Evolutionary conservation across 2,113 vertebrate genomes (phyloP).

Genomic region (Prinia subflava): DNA sequence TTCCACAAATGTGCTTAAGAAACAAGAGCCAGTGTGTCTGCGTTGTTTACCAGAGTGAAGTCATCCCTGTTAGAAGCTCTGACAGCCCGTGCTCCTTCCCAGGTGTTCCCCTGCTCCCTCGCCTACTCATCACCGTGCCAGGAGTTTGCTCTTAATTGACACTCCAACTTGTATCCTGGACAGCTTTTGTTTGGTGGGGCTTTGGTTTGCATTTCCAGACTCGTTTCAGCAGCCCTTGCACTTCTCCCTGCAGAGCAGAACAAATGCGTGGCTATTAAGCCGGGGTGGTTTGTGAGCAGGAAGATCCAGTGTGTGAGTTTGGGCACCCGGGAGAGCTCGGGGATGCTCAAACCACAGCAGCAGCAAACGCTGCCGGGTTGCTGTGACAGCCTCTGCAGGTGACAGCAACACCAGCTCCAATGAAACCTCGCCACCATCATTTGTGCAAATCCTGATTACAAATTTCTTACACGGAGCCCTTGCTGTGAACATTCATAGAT

Average conservation of each 20-base stretch:
- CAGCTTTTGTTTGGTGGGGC: background rate
- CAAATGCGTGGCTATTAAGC: constrained; percentile 13
- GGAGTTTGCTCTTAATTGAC: constrained; percentile 2
- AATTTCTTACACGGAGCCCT: constrained; percentile 55
- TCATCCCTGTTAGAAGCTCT: background rate
- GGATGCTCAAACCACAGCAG: constrained; percentile 11
- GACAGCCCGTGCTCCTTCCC: background rate
- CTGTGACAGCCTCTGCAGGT: constrained; percentile 7
- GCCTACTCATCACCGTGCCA: background rate
- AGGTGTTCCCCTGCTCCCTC: background rate
- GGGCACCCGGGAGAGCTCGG: background rate
- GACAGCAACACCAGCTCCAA: constrained; percentile 31
- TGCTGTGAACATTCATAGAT: constrained; percentile 64
- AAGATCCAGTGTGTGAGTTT: background rate
- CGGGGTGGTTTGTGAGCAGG: background rate
- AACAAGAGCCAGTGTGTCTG: background rate
- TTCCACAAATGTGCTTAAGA: background rate
- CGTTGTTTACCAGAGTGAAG: background rate
- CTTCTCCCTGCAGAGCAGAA: constrained; percentile 22
- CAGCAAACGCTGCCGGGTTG: background rate
- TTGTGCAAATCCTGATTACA: constrained; percentile 64
- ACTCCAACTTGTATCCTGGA: background rate
- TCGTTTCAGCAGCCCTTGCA: background rate
- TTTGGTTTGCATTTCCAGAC: background rate
- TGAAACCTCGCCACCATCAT: constrained; percentile 39